Percentiles rank a stretch among this genome's conserved stretches.
Conservation (phyloP, 53 echinoderm and acorn worm species). For the Arbacia lixula region DNA sequence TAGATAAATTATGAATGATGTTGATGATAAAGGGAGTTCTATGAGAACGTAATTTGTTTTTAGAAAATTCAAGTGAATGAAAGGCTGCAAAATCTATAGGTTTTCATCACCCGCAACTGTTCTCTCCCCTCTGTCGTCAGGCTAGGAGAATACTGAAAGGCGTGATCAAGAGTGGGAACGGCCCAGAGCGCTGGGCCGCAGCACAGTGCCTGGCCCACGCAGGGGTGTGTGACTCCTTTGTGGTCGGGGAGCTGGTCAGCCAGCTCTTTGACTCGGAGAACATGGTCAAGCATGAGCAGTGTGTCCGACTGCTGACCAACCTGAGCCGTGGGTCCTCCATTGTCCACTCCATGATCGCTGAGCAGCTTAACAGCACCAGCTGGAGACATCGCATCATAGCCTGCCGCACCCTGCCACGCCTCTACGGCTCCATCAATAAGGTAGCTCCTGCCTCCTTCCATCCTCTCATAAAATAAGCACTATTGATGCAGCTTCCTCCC, state of each 20-base stretch:
- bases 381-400: conserved; percentile 94
- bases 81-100: no score
- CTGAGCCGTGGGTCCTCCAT: conserved; percentile 77
- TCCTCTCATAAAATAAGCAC: no score
- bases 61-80: no score
- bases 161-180: conserved; percentile 73
- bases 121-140: conserved; percentile 51
- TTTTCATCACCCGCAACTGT: no score
- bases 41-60: no score
- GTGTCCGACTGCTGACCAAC: conserved; percentile 77
- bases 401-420: conserved; percentile 78
- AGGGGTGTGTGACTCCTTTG: conserved; percentile 94
- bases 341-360: conserved; percentile 97
- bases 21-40: no score
- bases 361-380: conserved; percentile 97
- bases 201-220: conserved; percentile 98
- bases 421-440: conserved; percentile 91
- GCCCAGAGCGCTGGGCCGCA: conserved; percentile 91
- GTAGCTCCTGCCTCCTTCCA: no score
- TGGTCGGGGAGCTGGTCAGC: conserved; percentile 87
- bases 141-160: conserved; percentile 79
- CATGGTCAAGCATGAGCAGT: conserved; percentile 87
- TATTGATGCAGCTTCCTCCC: not conserved
- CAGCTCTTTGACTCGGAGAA: conserved; percentile 86
- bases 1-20: no score